A percentile compares a stretch with the other conserved stretches of the same genome.
These are phyloP conservation scores for Hemibagrus wyckioides DNA, from an alignment of 2,113 vertebrate genomes.

Conservation along the genomic window DNA sequence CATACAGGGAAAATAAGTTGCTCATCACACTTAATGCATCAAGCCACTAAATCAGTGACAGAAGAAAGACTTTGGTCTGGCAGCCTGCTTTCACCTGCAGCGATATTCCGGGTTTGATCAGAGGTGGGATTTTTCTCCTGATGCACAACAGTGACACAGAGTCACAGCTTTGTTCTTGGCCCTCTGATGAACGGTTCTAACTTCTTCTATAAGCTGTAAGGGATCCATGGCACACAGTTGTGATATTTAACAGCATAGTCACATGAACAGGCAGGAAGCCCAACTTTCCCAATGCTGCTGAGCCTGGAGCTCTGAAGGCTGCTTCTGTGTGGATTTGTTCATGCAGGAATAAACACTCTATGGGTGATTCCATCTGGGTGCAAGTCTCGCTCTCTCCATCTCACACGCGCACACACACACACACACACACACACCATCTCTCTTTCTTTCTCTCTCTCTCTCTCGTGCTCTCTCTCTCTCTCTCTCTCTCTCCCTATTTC, in stretches of 20 bases:
- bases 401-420: not conserved
- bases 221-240: slow-evolving; percentile 10
- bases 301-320: slow-evolving; percentile 2
- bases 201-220: slow-evolving; percentile 1
- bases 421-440: not conserved
- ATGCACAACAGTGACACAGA: not conserved
- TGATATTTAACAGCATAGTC: slow-evolving; percentile 38
- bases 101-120: slow-evolving; percentile 38
- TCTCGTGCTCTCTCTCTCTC: not conserved
- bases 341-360: slow-evolving; percentile 2
- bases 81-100: slow-evolving; percentile 36
- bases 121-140: slow-evolving; percentile 3
- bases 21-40: slow-evolving; percentile 14
- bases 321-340: slow-evolving; percentile 19
- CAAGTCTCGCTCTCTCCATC: not conserved
- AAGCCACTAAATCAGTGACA: slow-evolving; percentile 33
- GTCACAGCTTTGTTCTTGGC: slow-evolving; percentile 7
- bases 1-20: slow-evolving; percentile 34
- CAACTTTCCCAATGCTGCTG: not conserved
- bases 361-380: slow-evolving; percentile 24
- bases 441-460: not conserved
- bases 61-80: slow-evolving; percentile 21
- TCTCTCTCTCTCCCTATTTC: too few relatives aligned
- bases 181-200: slow-evolving; percentile 2
- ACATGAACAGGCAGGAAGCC: slow-evolving; percentile 12